Percentiles rank a stretch among this genome's conserved stretches.
Conservation (phyloP, 2,888 invertebrate species). For the Chymomyza procnemis region DNA sequence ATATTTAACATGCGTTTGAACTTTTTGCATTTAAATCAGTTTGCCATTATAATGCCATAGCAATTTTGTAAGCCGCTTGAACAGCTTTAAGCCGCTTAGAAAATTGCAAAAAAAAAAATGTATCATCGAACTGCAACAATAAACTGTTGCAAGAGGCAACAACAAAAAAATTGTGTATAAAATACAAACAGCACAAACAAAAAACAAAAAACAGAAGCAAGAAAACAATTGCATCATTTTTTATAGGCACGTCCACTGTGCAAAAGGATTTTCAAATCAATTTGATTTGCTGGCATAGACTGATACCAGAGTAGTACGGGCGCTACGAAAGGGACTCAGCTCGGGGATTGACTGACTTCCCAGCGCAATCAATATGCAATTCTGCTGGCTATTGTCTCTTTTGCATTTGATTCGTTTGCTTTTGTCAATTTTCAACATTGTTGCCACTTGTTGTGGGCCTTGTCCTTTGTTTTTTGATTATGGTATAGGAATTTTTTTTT, state of each 20-base stretch:
- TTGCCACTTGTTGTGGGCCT: slow-evolving; percentile 17
- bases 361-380: slow-evolving; percentile 56
- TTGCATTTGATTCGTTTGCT: slow-evolving; percentile 62
- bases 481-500: slow-evolving; percentile 3
- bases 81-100: slow-evolving; percentile 71
- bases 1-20: not conserved
- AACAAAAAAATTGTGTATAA: not conserved
- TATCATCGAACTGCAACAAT: slow-evolving; percentile 22
- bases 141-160: not conserved
- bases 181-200: not conserved
- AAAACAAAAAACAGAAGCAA: not conserved
- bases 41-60: not conserved
- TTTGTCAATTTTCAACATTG: slow-evolving; percentile 61
- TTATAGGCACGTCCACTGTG: slow-evolving; percentile 33
- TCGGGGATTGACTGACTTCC: slow-evolving; percentile 22
- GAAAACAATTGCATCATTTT: slow-evolving; percentile 4
- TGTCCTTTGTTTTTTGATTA: not conserved
- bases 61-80: slow-evolving; percentile 24
- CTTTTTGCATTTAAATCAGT: not conserved
- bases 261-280: slow-evolving; percentile 65
- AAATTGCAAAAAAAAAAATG: slow-evolving; percentile 64
- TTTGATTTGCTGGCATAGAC: slow-evolving; percentile 52
- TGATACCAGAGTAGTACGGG: too few species aligned
- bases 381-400: slow-evolving; percentile 53
- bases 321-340: slow-evolving; percentile 7